Evolutionary conservation across 1,140 invertebrate species (phyloP), one percentile per base, ranked within the genome.

Genomic region (Hyposmocoma kahamanoa): DNA sequence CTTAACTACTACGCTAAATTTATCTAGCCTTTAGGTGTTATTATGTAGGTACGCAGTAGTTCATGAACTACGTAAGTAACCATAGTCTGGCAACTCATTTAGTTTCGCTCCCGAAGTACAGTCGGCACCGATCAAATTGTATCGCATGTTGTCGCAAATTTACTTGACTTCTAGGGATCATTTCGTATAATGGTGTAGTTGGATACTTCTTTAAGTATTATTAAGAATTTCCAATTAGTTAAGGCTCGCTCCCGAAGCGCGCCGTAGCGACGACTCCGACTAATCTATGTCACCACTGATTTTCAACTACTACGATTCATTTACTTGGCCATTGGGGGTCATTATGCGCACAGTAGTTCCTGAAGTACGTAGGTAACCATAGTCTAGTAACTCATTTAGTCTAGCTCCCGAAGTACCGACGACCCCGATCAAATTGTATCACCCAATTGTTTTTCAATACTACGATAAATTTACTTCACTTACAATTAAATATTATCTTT

Each of bases 251-350:
- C 2, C 36, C 19, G 2, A 44, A 6, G 41, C 15, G n/a, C n/a
- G 21, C 44, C 6, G 46, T 42, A 3, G 21, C 21, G 1, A 4
- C 36, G 13, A 36, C 53, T 6, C 22, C 64, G 0, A 61, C 42
- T 5, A 20, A 9, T 4, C 5, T 15, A 36, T 15, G 1, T 8
- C 1, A 2, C 3, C 22, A 1, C 47, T 59, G 0, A 78, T 73
- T 26, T 2, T 67, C 0, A 28, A 43, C 10, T 76, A 62, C 24
- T 78, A 74, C 28, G 30, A 50, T 0, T 45, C 62, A 0, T 70
- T 69, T 20, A 3, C 72, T 0, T 83, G 79, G 78, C 78, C 74
- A 0, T 24, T 76, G 0, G 78, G 63, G 0, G 59, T 82, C 0
- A 51, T 82, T 1, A 62, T 82, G 56, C 79, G 72, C 18, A 62